phyloP scores from a whole-genome alignment of 2,113 vertebrate species.

The Oncorhynchus clarkii region DNA sequence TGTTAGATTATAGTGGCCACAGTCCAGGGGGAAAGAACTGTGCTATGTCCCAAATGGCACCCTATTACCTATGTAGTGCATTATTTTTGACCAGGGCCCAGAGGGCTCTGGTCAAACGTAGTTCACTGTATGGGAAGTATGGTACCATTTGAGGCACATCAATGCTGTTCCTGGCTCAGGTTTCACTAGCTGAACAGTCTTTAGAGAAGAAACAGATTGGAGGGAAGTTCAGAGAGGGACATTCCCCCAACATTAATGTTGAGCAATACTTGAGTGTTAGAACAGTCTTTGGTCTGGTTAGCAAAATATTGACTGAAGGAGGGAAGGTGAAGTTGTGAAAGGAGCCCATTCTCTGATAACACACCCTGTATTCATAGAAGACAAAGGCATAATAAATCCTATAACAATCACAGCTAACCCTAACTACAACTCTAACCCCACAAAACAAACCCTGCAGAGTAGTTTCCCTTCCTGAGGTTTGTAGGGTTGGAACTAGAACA shows the following conservation, averaged over 20 bases:
- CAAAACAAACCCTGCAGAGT: no score
- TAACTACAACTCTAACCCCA: not conserved
- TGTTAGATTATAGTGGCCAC: not conserved
- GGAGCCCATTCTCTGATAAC: not conserved
- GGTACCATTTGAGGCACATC: no score
- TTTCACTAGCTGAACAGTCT: not conserved
- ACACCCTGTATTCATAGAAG: not conserved
- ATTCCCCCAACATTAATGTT: no score
- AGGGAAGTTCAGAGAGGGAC: not conserved
- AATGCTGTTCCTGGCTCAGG: slow-evolving; percentile 12
- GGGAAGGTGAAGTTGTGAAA: not conserved
- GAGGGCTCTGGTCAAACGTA: no score
- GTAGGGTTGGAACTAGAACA: slow-evolving; percentile 4
- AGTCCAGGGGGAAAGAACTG: not conserved
- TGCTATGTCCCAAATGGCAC: no score
- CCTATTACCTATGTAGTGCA: no score
- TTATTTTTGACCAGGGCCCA: no score
- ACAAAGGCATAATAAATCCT: not conserved
- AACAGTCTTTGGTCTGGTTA: no score
- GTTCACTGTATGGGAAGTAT: no score
- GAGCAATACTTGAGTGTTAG: no score
- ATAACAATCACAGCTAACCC: not conserved
- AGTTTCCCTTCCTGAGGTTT: not conserved
- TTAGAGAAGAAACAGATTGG: not conserved
- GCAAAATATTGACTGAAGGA: no score